Evolutionary conservation across 1,140 invertebrate genomes (phyloP), one percentile per base, ranked within the genome.

Genomic region (Zophobas atratus): DNA sequence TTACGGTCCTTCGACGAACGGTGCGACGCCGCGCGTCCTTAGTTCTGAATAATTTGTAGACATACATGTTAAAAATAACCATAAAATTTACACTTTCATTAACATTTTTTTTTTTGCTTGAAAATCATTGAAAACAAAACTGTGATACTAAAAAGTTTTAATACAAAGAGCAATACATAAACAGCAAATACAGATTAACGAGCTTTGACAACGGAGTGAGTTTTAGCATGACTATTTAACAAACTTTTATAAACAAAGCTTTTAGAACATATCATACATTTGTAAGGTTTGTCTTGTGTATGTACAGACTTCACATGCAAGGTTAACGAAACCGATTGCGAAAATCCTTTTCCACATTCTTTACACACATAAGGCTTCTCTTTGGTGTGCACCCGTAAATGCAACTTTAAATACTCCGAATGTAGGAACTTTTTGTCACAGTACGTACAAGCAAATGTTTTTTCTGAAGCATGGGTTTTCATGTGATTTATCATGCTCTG

Each of bases 321-420:
- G 76, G 92, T 89, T 20, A 93, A 84, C 35, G 88, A 88, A 34
- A 91, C 93, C 1, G 92, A 91, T 83, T 93, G 92, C 0, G 91
- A 92, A 81, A 94, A 94, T 34, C 88, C 81, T 76, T 92, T 88
- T n/a, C 88, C 85, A 82, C 92, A 93, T 2, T 84, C 56, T 36
- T 82, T 82, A 86, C 94, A 96, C 48, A 92, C 89, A 84, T 92
- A 95, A 8, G 94, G 94, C 83, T 94, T 94, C 82, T 94, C 92
- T 1, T 94, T 93, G 0, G 94, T 94, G 81, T 95, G 93, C 72
- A 90, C 90, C 80, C 86, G 83, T 84, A 87, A 85, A 81, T 80
- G 76, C 81, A 72, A 85, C 33, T 38, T 43, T 34, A 48, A 20
- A 70, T 88, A 88, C 35, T 78, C 80, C 41, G 72, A 71, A 57